Percentiles rank a stretch among this genome's conserved stretches.
Evolutionary conservation across 2,113 vertebrate genomes (phyloP).

Genomic region (Petrocephalus zakoni): DNA sequence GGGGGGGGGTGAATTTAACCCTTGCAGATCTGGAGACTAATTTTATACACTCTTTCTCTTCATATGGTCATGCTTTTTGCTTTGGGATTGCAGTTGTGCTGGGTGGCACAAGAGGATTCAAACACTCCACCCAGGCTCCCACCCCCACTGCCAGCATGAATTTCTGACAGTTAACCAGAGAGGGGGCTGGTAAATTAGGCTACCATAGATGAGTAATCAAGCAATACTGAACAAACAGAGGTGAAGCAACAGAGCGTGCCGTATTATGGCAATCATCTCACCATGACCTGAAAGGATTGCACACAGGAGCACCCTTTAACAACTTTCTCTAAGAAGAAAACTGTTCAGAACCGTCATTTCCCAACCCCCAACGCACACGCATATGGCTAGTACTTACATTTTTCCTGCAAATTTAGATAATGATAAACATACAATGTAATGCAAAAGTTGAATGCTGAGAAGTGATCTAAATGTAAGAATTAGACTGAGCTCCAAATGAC

Average conservation of each 20-base stretch:
- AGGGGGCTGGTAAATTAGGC: background rate
- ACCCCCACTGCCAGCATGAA: background rate
- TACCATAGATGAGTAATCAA: background rate
- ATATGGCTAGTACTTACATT: background rate
- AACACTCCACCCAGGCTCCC: background rate
- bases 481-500: background rate
- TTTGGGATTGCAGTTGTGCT: background rate
- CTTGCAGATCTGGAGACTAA: background rate
- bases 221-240: background rate
- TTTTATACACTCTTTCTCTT: slow-evolving; percentile 11
- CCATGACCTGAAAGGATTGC: background rate
- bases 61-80: slow-evolving; percentile 43
- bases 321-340: background rate
- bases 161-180: background rate
- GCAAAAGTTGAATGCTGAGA: background rate
- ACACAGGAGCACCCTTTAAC: background rate
- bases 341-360: background rate
- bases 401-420: background rate
- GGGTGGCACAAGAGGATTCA: slow-evolving; percentile 6
- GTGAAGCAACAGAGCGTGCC: background rate
- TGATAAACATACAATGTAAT: background rate
- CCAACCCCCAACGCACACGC: background rate
- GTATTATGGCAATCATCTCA: background rate
- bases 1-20: background rate
- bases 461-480: background rate